Base-by-base conservation (phyloP, 1,140 invertebrate genomes). In the Diabrotica virgifera region DNA sequence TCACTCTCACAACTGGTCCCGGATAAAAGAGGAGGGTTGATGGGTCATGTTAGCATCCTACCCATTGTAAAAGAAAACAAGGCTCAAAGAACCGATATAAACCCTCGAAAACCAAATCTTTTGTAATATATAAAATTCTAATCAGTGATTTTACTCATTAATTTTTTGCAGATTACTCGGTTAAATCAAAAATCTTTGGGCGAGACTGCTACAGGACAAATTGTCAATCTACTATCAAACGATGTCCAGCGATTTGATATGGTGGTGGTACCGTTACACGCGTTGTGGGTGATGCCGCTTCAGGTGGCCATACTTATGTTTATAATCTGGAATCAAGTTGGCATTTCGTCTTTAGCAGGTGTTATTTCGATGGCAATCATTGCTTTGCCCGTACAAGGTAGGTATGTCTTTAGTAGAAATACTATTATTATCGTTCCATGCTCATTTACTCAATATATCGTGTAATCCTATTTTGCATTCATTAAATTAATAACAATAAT, bases 171-270 rank as follows among this genome's bases (percentile, higher is more conserved):
- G 85, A 80, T 87, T 0, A 76, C 89, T 10, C 81, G 82, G 3
- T 78, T 90, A 36, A 89, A 83, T 63, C 85, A 86, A 79, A 80
- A 81, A 54, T 85, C 91, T 0, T 72, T 92, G n/a, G 85, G 85
- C 0, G 80, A 89, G 70, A 89, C 90, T 2, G 89, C 90, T 2
- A 86, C 87, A 5, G 92, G 92, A 0, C 91, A 93, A 80, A 82
- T 95, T 37, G 89, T 94, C 5, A 95, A 95, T 79, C 77, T 95
- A 10, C 79, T 95, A 60, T 92, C 92, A 0, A 95, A 94, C 72
- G 93, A 95, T 74, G 82, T 89, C 0, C 84, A 82, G 72, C 80
- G 88, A 5, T 85, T 90, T 60, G 87, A 90, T 71, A 80, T 80
- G 68, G 82, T 85, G 0, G 82, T 86, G 36, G 78, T 85, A 68